Base-by-base conservation (phyloP, 2,797 vertebrate genomes). In the Darevskia mixta region DNA sequence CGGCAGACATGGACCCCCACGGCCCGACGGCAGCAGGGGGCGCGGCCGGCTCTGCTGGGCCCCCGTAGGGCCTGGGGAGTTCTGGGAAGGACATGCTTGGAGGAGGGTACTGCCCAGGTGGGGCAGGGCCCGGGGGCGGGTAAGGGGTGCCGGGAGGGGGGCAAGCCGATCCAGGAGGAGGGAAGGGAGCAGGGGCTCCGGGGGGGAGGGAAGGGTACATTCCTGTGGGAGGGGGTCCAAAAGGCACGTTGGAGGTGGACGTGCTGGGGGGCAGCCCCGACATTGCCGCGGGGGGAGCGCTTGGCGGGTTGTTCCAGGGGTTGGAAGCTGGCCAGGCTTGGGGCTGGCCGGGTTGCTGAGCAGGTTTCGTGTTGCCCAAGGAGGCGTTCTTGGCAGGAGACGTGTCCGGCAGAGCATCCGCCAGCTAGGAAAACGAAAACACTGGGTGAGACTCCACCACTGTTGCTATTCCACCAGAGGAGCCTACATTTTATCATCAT, bases 371-470 rank as follows among this genome's bases (percentile, higher is more conserved):
- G 94, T 97, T 97, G 90, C 97, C 97, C 81, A 96, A 97, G 92
- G 97, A 97, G 83, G 97, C 96, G 32, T 97, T 97, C 96, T 98
- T 97, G 94, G 97, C 96, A 2, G 97, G 94, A 20, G 96, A 93
- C 66, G 98, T 97, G 32, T 99, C 98, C 69, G 96, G 96, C 92
- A 99, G 97, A 43, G 98, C 98, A 96, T 99, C 99, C 91, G 98
- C 91, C 96, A 99, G 97, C 98, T 99, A 18, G 88, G 83, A 96
- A 92, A 9, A 92, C 15, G 94, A 92, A 92, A 95, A 94, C 9
- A 43, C 0, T 0, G 2, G 49, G 72, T 82, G 86, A 95, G 93
- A 85, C 35, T 0, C 27, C 8, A 77, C 81, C 3, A 25, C 0
- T 35, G 7, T 49, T 2, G 0, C 23, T 10, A 71, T 0, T 77